A percentile compares a stretch with the other conserved stretches of the same genome.
Conservation (phyloP, 2,113 vertebrate species). For the Urocitellus parryii region DNA sequence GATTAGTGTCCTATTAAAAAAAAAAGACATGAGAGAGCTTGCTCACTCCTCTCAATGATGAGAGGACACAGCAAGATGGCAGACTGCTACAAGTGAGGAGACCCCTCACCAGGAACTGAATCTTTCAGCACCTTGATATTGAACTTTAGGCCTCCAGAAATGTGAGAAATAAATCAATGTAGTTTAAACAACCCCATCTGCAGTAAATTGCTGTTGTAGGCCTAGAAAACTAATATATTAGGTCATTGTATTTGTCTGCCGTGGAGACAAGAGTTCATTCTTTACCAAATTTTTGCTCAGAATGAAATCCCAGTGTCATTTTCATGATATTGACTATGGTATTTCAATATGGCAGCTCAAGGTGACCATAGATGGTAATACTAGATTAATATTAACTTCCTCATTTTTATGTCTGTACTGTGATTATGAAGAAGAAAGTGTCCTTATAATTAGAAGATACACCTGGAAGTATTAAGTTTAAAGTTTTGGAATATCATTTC, state of each 20-base stretch:
- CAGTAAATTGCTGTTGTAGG: no score
- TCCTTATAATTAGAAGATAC: neutral
- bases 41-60: neutral
- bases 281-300: no score
- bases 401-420: neutral
- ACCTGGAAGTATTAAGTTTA: neutral
- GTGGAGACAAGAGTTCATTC: no score
- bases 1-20: neutral
- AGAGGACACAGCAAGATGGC: neutral
- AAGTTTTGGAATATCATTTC: neutral
- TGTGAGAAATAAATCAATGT: neutral
- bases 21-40: neutral
- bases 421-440: neutral
- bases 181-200: neutral
- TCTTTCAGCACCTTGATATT: neutral
- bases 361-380: neutral
- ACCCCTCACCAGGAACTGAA: neutral
- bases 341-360: neutral
- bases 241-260: no score
- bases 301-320: no score
- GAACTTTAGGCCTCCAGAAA: neutral
- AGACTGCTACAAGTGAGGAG: neutral
- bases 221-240: no score
- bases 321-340: neutral
- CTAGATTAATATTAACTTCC: neutral